Conservation (phyloP, 2,888 invertebrate species). For the Geophilus truncorum region DNA sequence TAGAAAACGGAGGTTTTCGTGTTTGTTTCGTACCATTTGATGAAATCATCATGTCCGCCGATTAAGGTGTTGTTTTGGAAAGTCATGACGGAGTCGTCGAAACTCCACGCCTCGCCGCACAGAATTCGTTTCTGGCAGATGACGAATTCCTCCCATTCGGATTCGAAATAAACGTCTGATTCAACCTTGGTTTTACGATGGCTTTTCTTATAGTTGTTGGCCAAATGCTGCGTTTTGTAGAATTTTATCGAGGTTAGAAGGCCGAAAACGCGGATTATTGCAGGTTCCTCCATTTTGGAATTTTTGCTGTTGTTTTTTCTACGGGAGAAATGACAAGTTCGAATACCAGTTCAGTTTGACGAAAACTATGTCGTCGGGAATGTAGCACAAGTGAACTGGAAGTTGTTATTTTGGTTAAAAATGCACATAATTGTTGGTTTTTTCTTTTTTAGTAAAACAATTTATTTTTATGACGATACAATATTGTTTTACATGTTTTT, state of each 20-base stretch:
- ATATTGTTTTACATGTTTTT: background rate
- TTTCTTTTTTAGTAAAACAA: too few relatives aligned
- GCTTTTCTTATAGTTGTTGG: background rate
- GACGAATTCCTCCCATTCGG: conserved; percentile 14
- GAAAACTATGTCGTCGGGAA: too few relatives aligned
- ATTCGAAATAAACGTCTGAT: background rate
- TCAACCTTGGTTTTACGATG: background rate
- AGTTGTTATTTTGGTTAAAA: too few relatives aligned
- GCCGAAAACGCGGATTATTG: background rate
- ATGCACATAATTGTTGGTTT: too few relatives aligned
- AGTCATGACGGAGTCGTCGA: background rate
- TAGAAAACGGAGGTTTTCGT: background rate
- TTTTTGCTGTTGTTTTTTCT: background rate
- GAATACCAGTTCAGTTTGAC: too few relatives aligned
- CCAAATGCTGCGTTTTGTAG: background rate
- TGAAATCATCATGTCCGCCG: background rate
- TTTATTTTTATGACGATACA: too few relatives aligned
- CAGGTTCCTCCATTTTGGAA: background rate
- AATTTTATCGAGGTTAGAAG: background rate
- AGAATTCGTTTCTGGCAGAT: background rate
- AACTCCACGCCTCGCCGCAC: background rate
- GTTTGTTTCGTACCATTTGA: background rate
- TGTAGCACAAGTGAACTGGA: too few relatives aligned
- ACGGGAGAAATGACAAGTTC: too few relatives aligned
- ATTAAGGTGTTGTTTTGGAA: background rate